A percentile compares a stretch with the other conserved stretches of the same genome.
These are phyloP conservation scores for Lophius piscatorius DNA, from an alignment of 2,113 vertebrate species.

Conservation along the genomic window DNA sequence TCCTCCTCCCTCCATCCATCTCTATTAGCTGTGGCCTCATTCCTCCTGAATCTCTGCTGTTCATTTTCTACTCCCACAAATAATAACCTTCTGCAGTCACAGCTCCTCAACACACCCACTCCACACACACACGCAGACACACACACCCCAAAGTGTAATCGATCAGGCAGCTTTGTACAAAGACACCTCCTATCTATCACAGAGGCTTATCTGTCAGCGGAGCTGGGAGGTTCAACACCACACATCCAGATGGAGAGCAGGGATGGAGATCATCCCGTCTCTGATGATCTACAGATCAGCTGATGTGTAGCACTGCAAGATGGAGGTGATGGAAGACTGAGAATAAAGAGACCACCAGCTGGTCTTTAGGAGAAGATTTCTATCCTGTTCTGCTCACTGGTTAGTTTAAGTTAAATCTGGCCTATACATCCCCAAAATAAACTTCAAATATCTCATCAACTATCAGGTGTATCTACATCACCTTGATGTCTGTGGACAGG, in stretches of 20 bases:
- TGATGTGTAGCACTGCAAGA: background rate
- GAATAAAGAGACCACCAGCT: conserved; percentile 8
- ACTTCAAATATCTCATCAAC: no score
- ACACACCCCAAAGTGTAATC: conserved; percentile 28
- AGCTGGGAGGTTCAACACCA: conserved; percentile 59
- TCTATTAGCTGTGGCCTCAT: conserved; percentile 31
- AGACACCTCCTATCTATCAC: conserved; percentile 75
- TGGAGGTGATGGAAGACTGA: background rate
- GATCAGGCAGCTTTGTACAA: conserved; percentile 58
- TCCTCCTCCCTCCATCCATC: conserved; percentile 40
- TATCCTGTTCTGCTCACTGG: no score
- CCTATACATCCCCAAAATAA: no score
- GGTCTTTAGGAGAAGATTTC: background rate
- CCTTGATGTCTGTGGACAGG: no score
- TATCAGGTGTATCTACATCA: no score
- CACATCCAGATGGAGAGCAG: conserved; percentile 55
- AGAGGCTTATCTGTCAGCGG: conserved; percentile 59
- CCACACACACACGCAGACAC: conserved; percentile 16
- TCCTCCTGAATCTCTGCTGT: conserved; percentile 32
- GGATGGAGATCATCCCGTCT: conserved; percentile 2
- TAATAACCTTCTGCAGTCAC: conserved; percentile 38
- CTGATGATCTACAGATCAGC: conserved; percentile 19
- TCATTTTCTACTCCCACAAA: conserved; percentile 42
- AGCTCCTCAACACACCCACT: conserved; percentile 57
- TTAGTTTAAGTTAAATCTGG: no score